A percentile compares a stretch with the other conserved stretches of the same genome.
phyloP scores from a whole-genome alignment of 1,140 invertebrate species.

The Drosophila sproati region DNA sequence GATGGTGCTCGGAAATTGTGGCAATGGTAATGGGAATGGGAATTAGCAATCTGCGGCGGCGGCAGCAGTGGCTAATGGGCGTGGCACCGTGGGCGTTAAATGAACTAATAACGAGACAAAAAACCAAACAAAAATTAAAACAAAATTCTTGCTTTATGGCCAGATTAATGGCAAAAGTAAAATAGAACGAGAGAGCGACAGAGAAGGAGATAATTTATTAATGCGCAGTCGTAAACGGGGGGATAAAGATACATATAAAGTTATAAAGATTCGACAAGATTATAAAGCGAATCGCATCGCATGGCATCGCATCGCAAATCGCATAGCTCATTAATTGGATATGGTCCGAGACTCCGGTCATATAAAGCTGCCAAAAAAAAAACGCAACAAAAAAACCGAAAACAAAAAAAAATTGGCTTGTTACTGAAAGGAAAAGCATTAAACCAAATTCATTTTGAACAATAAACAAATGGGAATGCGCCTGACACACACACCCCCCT shows the following conservation, averaged over 20 bases:
- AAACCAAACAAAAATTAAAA: constrained; percentile 7
- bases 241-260: constrained; percentile 36
- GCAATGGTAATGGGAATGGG: constrained; percentile 13
- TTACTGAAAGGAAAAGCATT: constrained; percentile 38
- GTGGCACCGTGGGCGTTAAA: constrained; percentile 37
- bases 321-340: constrained; percentile 57
- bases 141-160: constrained; percentile 34
- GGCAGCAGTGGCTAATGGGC: constrained; percentile 24
- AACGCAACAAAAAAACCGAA: constrained; percentile 2
- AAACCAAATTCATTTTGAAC: constrained; percentile 61
- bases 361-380: constrained; percentile 44
- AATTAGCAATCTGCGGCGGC: constrained; percentile 26
- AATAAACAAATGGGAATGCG: constrained; percentile 70
- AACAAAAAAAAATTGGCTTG: constrained; percentile 13
- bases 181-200: constrained; percentile 7
- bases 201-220: constrained; percentile 33
- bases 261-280: constrained; percentile 28
- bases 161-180: constrained; percentile 33
- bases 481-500: neutral
- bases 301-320: constrained; percentile 26
- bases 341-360: constrained; percentile 16
- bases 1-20: neutral
- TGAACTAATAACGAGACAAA: constrained; percentile 21
- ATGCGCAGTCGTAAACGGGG: constrained; percentile 63
- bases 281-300: constrained; percentile 56